These are phyloP conservation scores for Coenonympha glycerion DNA, from an alignment of 2,888 invertebrate genomes.

Conservation along the genomic window DNA sequence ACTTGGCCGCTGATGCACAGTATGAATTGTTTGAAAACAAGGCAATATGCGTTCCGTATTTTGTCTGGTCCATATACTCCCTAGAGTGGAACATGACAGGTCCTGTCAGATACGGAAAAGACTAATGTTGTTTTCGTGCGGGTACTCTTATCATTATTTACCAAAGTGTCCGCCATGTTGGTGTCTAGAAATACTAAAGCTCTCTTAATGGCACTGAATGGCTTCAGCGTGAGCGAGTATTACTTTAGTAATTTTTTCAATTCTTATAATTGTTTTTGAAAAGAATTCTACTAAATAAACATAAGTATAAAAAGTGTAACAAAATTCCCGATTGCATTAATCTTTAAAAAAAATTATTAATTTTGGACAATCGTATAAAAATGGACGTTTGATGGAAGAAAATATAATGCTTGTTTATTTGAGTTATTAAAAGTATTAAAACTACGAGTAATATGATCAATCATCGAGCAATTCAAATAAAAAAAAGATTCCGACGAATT, in stretches of 20 bases:
- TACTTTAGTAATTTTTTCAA: neutral
- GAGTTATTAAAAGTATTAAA: too few species aligned
- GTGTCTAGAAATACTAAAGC: neutral
- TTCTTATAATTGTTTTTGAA: too few species aligned
- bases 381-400: too few species aligned
- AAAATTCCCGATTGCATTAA: too few species aligned
- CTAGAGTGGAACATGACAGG: constrained; percentile 15
- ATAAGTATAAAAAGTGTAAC: too few species aligned
- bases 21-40: neutral
- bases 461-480: too few species aligned
- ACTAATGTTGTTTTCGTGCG: constrained; percentile 21
- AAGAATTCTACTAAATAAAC: too few species aligned
- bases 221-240: neutral
- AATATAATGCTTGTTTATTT: too few species aligned
- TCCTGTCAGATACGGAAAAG: constrained; percentile 16
- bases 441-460: too few species aligned
- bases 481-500: too few species aligned
- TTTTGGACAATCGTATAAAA: too few species aligned
- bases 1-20: neutral
- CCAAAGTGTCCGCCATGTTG: neutral
- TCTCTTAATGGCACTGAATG: neutral
- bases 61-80: constrained; percentile 11
- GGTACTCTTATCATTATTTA: constrained; percentile 16
- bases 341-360: too few species aligned
- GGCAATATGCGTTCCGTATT: neutral